Evolutionary conservation across 2,113 vertebrate species (phyloP).

Genomic region (Oreocharis arfaki): DNA sequence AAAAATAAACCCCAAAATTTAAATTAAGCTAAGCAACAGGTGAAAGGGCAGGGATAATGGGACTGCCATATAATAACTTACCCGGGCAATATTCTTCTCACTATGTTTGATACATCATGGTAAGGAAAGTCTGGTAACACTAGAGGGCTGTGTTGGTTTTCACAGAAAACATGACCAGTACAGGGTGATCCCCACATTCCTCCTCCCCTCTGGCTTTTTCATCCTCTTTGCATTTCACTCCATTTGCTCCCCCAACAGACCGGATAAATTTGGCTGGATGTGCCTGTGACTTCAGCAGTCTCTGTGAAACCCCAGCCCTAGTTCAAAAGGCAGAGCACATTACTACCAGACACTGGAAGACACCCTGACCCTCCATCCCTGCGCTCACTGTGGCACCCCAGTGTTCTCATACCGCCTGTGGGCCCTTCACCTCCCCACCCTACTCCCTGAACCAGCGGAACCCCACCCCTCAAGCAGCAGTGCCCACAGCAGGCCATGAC

Average conservation of each 20-base stretch:
- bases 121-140: neutral
- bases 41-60: neutral
- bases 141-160: neutral
- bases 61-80: neutral
- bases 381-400: accelerated
- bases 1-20: neutral
- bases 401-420: no score
- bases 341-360: neutral
- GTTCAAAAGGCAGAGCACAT: neutral
- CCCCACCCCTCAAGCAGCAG: neutral
- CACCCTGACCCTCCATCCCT: no score
- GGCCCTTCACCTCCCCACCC: neutral
- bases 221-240: neutral
- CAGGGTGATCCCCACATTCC: neutral
- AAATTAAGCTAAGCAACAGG: neutral
- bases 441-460: neutral
- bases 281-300: neutral
- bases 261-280: no score
- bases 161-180: neutral
- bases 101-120: accelerated
- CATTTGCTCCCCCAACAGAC: neutral
- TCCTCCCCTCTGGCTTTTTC: neutral
- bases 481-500: neutral
- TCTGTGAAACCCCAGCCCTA: neutral
- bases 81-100: neutral